Conservation (phyloP, 2,797 vertebrate genomes). For the Hyperoplus immaculatus region DNA sequence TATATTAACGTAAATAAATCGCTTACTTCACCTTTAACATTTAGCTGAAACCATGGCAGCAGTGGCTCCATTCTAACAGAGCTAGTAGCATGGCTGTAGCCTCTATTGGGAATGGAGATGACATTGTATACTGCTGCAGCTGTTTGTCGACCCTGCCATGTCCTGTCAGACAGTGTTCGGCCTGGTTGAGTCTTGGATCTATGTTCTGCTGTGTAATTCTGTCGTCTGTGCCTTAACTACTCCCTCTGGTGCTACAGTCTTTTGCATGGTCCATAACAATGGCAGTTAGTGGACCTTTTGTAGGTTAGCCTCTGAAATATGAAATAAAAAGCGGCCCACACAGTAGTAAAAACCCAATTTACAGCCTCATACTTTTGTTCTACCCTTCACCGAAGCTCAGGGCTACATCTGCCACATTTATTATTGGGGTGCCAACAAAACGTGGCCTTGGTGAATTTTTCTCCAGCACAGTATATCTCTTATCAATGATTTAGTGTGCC, state of each 20-base stretch:
- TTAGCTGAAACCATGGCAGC: neutral
- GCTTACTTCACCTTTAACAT: neutral
- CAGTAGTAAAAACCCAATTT: constrained; percentile 47
- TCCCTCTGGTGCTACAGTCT: constrained; percentile 28
- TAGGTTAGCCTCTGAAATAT: constrained; percentile 44
- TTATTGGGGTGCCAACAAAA: constrained; percentile 55
- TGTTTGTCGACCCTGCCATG: neutral
- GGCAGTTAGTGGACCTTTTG: constrained; percentile 40
- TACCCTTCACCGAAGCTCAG: constrained; percentile 44
- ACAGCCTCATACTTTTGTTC: constrained; percentile 31
- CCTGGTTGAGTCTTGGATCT: constrained; percentile 5
- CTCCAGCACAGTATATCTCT: constrained; percentile 35
- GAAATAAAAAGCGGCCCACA: constrained; percentile 44
- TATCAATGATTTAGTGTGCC: constrained; percentile 54
- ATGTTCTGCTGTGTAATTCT: constrained; percentile 26
- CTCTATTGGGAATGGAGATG: neutral
- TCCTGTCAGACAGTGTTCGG: constrained; percentile 8
- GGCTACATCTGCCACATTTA: constrained; percentile 38
- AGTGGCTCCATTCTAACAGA: neutral
- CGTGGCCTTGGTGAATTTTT: constrained; percentile 56
- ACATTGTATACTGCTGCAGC: neutral
- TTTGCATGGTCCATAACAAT: constrained; percentile 34
- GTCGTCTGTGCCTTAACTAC: constrained; percentile 22
- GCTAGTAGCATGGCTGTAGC: too few species aligned
- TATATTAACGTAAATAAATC: neutral